phyloP scores from a whole-genome alignment of 2,888 invertebrate genomes.

The Myopa testacea region DNA sequence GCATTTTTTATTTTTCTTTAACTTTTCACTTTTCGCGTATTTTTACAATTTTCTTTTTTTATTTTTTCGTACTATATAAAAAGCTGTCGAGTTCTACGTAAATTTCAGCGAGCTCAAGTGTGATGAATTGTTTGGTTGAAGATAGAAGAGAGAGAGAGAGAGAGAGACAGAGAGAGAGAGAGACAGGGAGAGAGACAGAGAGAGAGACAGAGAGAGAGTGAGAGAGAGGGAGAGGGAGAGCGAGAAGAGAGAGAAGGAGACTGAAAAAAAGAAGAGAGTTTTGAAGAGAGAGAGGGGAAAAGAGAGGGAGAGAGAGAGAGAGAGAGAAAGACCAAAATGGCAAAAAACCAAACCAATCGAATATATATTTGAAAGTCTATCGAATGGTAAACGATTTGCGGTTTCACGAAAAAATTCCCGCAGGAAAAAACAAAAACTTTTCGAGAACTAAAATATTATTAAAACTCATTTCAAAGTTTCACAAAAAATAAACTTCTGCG shows the following conservation, averaged over 20 bases:
- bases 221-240: background rate
- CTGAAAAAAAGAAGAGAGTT: too few species aligned
- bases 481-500: background rate
- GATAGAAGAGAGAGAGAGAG: background rate
- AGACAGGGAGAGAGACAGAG: too few species aligned
- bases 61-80: too few species aligned
- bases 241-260: background rate
- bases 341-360: too few species aligned
- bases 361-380: too few species aligned
- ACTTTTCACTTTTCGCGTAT: too few species aligned
- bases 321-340: too few species aligned
- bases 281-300: too few species aligned
- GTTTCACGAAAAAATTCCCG: background rate
- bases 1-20: background rate
- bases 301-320: too few species aligned
- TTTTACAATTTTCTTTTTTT: too few species aligned
- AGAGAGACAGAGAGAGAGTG: too few species aligned
- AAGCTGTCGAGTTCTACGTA: background rate
- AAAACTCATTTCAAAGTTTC: background rate
- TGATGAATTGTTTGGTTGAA: background rate
- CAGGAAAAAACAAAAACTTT: background rate
- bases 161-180: background rate
- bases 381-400: background rate
- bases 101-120: background rate
- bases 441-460: too few species aligned